A percentile compares a stretch with the other conserved stretches of the same genome.
Evolutionary conservation across 2,888 invertebrate genomes (phyloP).

Genomic region (Ochropacha duplaris): DNA sequence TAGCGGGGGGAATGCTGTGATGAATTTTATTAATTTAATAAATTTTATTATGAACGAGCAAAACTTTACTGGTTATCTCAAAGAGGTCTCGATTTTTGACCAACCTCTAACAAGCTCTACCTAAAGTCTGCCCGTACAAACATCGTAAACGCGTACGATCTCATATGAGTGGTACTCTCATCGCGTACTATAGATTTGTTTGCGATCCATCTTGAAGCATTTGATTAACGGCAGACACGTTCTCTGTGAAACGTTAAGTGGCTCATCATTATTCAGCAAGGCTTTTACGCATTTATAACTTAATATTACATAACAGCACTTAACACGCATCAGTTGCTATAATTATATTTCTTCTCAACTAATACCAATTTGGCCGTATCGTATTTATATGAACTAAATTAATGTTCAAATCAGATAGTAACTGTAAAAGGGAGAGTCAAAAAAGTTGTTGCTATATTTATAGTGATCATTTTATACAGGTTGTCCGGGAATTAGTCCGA

Average conservation of each 20-base stretch:
- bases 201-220: conserved; percentile 16
- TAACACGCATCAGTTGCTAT: background rate
- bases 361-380: background rate
- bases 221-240: conserved; percentile 37
- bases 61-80: too few relatives aligned
- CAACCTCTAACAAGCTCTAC: background rate
- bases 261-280: conserved; percentile 54
- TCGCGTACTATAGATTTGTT: conserved; percentile 26
- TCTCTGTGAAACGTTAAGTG: conserved; percentile 46
- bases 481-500: too few relatives aligned
- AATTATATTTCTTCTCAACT: background rate
- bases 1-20: too few relatives aligned
- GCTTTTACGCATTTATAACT: conserved; percentile 39
- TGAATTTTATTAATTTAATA: too few relatives aligned
- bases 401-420: too few relatives aligned
- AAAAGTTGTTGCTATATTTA: too few relatives aligned
- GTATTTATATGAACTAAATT: background rate
- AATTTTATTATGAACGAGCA: too few relatives aligned
- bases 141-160: background rate
- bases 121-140: background rate
- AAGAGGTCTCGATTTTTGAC: too few relatives aligned
- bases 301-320: conserved; percentile 12
- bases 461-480: too few relatives aligned
- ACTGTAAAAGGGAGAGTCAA: too few relatives aligned
- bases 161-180: conserved; percentile 11